phyloP scores from a whole-genome alignment of 2,113 vertebrate species.

The Puffinus mauretanicus region DNA sequence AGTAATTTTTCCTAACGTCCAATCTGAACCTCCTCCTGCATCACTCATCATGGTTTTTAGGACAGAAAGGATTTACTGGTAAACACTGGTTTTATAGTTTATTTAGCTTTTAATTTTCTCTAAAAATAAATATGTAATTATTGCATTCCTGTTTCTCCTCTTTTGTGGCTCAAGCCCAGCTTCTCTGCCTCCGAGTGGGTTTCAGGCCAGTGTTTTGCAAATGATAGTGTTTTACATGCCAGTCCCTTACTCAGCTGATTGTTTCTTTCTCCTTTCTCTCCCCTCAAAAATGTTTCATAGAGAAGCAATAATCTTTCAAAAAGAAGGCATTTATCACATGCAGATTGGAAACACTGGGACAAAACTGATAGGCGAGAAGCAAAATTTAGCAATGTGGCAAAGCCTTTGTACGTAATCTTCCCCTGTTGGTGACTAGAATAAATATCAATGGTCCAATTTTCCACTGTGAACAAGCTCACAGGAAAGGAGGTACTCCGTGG shows the following conservation, averaged over 20 bases:
- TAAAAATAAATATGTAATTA: conserved; percentile 21
- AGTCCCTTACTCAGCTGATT: conserved; percentile 40
- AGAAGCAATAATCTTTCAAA: conserved; percentile 35
- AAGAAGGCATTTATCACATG: conserved; percentile 26
- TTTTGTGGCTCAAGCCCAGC: neutral
- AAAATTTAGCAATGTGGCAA: neutral
- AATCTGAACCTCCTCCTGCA: neutral
- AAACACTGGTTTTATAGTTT: neutral
- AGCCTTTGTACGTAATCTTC: neutral
- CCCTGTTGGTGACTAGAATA: neutral
- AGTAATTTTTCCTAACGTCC: too few relatives aligned
- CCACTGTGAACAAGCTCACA: neutral
- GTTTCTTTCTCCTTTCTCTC: neutral
- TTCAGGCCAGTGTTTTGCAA: conserved; percentile 27
- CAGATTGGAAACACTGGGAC: neutral
- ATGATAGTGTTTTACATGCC: conserved; percentile 53
- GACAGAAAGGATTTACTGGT: neutral
- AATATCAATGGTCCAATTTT: neutral
- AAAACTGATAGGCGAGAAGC: neutral
- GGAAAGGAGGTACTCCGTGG: neutral
- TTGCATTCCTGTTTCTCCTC: neutral
- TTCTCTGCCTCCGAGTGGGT: neutral
- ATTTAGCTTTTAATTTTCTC: conserved; percentile 27
- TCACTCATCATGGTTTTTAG: neutral
- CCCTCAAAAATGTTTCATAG: conserved; percentile 21